Base-by-base conservation (phyloP, 2,888 invertebrate species). In the Monopis laevigella region DNA sequence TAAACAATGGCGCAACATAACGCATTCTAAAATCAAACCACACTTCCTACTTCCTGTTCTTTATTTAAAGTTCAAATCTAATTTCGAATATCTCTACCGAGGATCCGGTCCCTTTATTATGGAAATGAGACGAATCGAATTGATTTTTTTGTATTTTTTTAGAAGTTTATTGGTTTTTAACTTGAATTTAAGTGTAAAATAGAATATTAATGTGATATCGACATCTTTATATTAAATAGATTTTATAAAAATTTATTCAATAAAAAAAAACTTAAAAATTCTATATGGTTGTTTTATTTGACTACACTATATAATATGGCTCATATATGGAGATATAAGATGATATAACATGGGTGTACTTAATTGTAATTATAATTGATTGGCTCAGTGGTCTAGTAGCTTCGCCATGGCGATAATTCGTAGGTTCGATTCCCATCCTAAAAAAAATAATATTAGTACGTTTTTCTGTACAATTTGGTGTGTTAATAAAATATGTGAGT, bases 181-280 rank as follows among this genome's bases (percentile, higher is more conserved):
- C 56, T 70, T 71, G 74, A 74, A 73, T 75, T 16, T 40, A 24
- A 17, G 40, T 11, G 6, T n/a, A 34, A n/a, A n/a, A n/a, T n/a
- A n/a, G n/a, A 34, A 34, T 17, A 17, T 16, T 34, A 17, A 36
- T 36, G 36, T 36, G 21, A 36, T 36, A 36, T 36, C 26, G 39
- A 39, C 27, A 32, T 39, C 14, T 34, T 27, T 39, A 26, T 26
- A 13, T 27, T 39, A 39, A 39, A 39, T 27, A 21, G 17, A 34
- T 11, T 29, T 18, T 36, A 39, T 27, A 18, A 70, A 74, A 74
- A 74, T 68, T 58, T 74, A 70, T 71, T 74, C 71, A 75, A 74
- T 72, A 74, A 74, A 73, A 74, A 63, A 65, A n/a, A n/a, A n/a
- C 60, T 71, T 56, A 77, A 77, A 77, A 75, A 69, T 74, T 73